A percentile compares a stretch with the other conserved stretches of the same genome.
phyloP scores from a whole-genome alignment of 2,888 invertebrate genomes.

The Leptinotarsa juncta region DNA sequence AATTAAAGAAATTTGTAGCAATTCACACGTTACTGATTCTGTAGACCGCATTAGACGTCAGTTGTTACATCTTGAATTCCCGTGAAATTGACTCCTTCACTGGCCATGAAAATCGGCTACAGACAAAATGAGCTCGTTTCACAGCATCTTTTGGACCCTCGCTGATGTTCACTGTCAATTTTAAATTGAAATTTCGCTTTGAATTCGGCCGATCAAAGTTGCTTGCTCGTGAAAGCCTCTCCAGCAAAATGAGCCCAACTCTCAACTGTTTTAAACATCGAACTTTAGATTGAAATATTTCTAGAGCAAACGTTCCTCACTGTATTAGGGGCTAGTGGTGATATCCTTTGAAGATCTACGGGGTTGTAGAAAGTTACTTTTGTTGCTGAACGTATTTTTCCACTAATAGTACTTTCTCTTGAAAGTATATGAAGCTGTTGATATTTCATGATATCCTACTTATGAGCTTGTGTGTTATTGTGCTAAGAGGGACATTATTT shows the following conservation, averaged over 20 bases:
- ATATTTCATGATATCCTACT: too few relatives aligned
- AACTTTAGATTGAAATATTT: slow-evolving; percentile 52
- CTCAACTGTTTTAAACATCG: slow-evolving; percentile 52
- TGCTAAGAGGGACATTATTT: too few relatives aligned
- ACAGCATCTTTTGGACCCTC: slow-evolving; percentile 26
- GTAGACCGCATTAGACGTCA: neutral
- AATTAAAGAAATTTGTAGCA: too few relatives aligned
- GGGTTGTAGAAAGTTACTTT: too few relatives aligned
- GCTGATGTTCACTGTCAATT: slow-evolving; percentile 56
- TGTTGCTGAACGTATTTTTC: too few relatives aligned
- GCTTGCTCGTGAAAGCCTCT: slow-evolving; percentile 51
- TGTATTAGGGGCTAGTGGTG: slow-evolving; percentile 29
- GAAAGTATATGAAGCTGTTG: too few relatives aligned
- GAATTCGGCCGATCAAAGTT: slow-evolving; percentile 62
- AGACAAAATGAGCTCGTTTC: slow-evolving; percentile 30
- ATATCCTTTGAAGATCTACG: slow-evolving; percentile 22
- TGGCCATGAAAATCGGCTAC: slow-evolving; percentile 11
- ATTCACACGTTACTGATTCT: too few relatives aligned
- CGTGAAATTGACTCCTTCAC: neutral
- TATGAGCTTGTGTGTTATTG: too few relatives aligned
- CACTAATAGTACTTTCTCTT: too few relatives aligned
- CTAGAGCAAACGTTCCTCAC: slow-evolving; percentile 25
- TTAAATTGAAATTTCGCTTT: slow-evolving; percentile 64
- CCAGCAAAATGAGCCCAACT: slow-evolving; percentile 42
- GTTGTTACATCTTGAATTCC: neutral